Evolutionary conservation across 2,113 vertebrate species (phyloP), one percentile per base, ranked within the genome.

Genomic region (Xenus cinereus): DNA sequence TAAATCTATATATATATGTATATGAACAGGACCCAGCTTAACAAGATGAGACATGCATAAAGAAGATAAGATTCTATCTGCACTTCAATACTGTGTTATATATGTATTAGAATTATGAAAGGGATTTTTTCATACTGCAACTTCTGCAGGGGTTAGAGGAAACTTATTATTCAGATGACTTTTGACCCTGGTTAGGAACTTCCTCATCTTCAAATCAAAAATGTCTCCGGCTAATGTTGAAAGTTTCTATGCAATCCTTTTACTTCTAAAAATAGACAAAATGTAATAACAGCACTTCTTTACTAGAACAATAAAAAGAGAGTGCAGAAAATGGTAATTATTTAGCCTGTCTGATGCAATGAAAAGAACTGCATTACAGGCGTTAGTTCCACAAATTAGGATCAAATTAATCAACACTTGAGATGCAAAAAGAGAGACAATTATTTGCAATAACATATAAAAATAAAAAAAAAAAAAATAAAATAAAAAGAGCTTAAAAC

Each of bases 81-180:
- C 67, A 78, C 15, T 35, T 75, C 23, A 76, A 8, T 54, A 51
- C 17, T 56, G 16, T 67, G 30, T 56, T 75, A 78, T 27, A 32
- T 11, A 72, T 26, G 35, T 39, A 72, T 46, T 63, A 75, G 43
- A 63, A 75, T 50, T n/a, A n/a, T 5, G 6, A 7, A 79, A 73
- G 14, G 1, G 1, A 77, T 69, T n/a, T 64, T 74, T 60, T 9
- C 63, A 73, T 63, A 23, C 19, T 87, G 24, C 26, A 81, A 67
- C 46, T 90, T 71, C 48, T 84, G 12, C 68, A 78, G 56, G 78
- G 28, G n/a, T 78, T 74, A 76, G 54, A 72, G 8, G 51, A 79
- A 96, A 60, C 9, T 90, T 69, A 72, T 82, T 94, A 95, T 48
- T 90, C 56, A 90, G 79, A 10, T 43, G 93, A 74, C 12, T 71